A percentile compares a stretch with the other conserved stretches of the same genome.
phyloP scores from a whole-genome alignment of 2,797 vertebrate genomes.

The Amblyopsis hoosieri region DNA sequence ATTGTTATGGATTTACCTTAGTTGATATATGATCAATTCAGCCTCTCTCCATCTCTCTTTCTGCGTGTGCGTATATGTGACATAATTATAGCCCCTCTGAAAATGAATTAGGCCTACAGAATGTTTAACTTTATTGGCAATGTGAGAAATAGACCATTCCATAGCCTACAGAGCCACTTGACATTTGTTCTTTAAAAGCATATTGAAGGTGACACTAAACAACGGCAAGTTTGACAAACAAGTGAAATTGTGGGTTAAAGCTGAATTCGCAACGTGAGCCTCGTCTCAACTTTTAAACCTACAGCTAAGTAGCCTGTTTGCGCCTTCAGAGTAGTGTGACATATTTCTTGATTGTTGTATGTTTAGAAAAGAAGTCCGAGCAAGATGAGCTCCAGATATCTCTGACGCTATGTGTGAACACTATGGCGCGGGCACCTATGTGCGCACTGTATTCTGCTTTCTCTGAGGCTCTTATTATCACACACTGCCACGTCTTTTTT shows the following conservation, averaged over 20 bases:
- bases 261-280: slow-evolving; percentile 32
- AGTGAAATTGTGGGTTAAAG: slow-evolving; percentile 32
- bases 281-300: slow-evolving; percentile 22
- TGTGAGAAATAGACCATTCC: too few relatives aligned
- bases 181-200: neutral
- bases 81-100: too few relatives aligned
- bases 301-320: slow-evolving; percentile 37
- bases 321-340: slow-evolving; percentile 44
- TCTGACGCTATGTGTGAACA: neutral
- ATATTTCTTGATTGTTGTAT: slow-evolving; percentile 32
- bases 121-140: neutral
- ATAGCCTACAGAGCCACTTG: neutral
- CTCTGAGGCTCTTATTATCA: slow-evolving; percentile 7
- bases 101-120: too few relatives aligned
- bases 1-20: too few relatives aligned
- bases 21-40: neutral
- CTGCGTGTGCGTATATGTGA: neutral
- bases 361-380: slow-evolving; percentile 10
- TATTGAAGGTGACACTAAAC: slow-evolving; percentile 22
- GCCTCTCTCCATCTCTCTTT: neutral
- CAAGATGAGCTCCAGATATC: neutral
- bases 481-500: neutral
- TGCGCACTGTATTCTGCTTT: slow-evolving; percentile 30
- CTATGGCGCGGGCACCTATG: slow-evolving; percentile 6
- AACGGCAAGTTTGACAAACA: slow-evolving; percentile 13